Percentiles rank a stretch among this genome's conserved stretches.
Conservation (phyloP, 2,797 vertebrate genomes). For the Oceanodroma leucorhoa region DNA sequence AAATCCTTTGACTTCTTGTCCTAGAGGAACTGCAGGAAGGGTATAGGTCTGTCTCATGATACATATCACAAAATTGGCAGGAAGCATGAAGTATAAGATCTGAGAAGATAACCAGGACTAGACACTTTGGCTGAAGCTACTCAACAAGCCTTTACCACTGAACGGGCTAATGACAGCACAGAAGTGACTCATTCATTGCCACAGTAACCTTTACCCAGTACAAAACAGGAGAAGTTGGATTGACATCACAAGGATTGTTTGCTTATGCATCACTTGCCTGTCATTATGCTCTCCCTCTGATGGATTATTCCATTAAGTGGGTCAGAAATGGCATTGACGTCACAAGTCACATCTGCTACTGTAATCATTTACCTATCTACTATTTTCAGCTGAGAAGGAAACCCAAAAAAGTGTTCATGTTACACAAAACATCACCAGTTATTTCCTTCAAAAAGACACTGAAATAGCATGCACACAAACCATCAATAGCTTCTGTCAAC, state of each 20-base stretch:
- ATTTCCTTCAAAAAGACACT: background rate
- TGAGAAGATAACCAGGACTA: background rate
- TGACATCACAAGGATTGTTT: conserved; percentile 32
- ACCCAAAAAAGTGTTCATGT: background rate
- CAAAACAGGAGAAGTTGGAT: background rate
- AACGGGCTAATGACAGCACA: background rate
- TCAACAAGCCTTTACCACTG: background rate
- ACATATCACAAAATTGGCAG: background rate
- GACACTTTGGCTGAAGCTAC: background rate
- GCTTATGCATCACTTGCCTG: conserved; percentile 5
- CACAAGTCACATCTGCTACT: conserved; percentile 38
- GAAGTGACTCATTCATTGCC: background rate
- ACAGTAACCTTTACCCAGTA: background rate
- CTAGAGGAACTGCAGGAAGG: background rate
- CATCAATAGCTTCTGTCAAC: background rate
- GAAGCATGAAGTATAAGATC: background rate
- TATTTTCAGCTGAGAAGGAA: background rate
- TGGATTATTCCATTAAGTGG: conserved; percentile 46
- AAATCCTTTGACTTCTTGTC: background rate
- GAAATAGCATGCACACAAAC: background rate
- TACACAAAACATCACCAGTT: background rate
- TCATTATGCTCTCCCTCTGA: background rate
- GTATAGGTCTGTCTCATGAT: background rate
- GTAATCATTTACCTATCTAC: background rate
- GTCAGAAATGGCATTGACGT: conserved; percentile 33